phyloP scores from a whole-genome alignment of 2,113 vertebrate genomes.

The Strix aluco region DNA sequence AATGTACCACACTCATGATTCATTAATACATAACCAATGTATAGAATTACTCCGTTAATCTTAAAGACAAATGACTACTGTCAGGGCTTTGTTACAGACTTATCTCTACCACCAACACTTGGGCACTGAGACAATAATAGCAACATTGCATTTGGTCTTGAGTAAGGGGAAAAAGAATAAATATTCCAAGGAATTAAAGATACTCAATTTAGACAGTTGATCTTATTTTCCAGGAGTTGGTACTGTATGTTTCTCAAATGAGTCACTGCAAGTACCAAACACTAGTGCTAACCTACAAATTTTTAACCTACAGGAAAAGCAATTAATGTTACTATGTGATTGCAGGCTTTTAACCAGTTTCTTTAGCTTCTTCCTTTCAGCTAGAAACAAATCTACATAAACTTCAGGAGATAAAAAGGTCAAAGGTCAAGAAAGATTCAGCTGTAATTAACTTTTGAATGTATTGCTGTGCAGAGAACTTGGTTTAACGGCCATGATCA shows the following conservation, averaged over 20 bases:
- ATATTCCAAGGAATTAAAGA: background rate
- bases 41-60: constrained; percentile 3
- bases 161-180: background rate
- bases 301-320: background rate
- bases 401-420: background rate
- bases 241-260: background rate
- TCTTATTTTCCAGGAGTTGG: background rate
- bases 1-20: background rate
- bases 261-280: background rate
- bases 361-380: background rate
- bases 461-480: background rate
- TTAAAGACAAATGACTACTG: constrained; percentile 13
- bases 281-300: background rate
- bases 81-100: constrained; percentile 3
- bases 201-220: background rate
- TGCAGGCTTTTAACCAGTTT: background rate
- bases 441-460: background rate
- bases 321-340: background rate
- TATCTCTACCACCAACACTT: background rate
- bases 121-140: background rate
- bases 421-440: background rate
- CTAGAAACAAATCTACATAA: background rate
- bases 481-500: background rate
- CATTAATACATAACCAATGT: background rate
- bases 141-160: background rate